Evolutionary conservation across 2,113 vertebrate species (phyloP).

Genomic region (Sander vitreus): DNA sequence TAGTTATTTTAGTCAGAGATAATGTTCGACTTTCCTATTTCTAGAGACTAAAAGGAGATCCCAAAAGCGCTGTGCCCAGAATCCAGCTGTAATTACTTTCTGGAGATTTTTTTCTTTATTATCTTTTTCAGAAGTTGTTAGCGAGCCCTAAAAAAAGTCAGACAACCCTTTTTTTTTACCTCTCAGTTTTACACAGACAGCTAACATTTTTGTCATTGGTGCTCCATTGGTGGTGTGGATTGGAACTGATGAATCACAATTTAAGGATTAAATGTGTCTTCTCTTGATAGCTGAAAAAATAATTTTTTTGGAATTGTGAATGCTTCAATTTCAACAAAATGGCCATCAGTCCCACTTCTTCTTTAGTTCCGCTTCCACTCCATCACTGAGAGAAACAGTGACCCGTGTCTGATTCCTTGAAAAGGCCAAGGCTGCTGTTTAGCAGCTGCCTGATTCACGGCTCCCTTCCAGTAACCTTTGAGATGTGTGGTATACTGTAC

Average conservation of each 20-base stretch:
- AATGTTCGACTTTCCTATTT: slow-evolving; percentile 42
- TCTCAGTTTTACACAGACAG: neutral
- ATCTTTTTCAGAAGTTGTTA: slow-evolving; percentile 24
- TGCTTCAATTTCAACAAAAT: slow-evolving; percentile 7
- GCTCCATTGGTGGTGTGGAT: neutral
- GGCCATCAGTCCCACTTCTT: slow-evolving; percentile 12
- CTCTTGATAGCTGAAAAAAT: neutral
- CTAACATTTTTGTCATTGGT: neutral
- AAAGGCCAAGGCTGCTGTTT: slow-evolving; percentile 45
- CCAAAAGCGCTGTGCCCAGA: slow-evolving; percentile 16
- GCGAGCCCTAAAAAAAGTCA: neutral
- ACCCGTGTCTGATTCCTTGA: slow-evolving; percentile 9
- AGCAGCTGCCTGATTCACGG: slow-evolving; percentile 36
- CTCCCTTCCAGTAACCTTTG: slow-evolving; percentile 30
- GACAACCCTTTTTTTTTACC: neutral
- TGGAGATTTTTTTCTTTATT: neutral
- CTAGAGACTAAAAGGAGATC: slow-evolving; percentile 51
- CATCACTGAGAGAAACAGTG: slow-evolving; percentile 10
- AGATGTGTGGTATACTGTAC: slow-evolving; percentile 21
- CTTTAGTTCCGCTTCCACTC: slow-evolving; percentile 1
- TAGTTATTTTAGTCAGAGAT: slow-evolving; percentile 59
- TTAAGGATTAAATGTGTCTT: neutral
- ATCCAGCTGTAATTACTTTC: slow-evolving; percentile 28
- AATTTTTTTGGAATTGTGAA: neutral
- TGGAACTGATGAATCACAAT: neutral